Evolutionary conservation across 2,888 invertebrate species (phyloP).

Genomic region (Magallana nippona): DNA sequence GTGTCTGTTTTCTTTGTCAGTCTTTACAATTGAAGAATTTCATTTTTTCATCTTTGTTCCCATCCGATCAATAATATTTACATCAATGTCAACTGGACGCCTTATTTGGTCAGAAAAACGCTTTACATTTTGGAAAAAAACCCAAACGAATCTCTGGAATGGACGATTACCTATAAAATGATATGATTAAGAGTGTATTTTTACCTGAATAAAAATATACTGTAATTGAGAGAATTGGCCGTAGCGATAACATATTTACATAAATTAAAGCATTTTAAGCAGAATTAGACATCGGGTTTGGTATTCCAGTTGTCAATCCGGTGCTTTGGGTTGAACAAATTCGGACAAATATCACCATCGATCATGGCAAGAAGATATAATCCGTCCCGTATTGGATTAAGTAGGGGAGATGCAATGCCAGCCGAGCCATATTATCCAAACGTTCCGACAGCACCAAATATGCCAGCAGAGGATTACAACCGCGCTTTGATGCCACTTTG

Average conservation of each 20-base stretch:
- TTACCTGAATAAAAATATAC: too few relatives aligned
- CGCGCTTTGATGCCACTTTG: not conserved
- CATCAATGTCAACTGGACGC: slow-evolving; percentile 8
- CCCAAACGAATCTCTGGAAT: too few relatives aligned
- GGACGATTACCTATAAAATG: too few relatives aligned
- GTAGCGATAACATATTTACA: too few relatives aligned
- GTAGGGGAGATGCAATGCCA: slow-evolving; percentile 10
- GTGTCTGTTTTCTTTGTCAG: not conserved
- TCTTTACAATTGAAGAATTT: not conserved
- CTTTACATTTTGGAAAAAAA: not conserved
- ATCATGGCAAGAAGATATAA: slow-evolving; percentile 6
- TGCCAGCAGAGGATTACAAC: not conserved
- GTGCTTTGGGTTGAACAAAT: too few relatives aligned
- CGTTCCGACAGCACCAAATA: not conserved
- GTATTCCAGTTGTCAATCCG: not conserved
- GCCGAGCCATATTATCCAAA: not conserved
- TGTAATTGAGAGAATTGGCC: too few relatives aligned
- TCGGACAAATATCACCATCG: not conserved
- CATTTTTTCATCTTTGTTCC: not conserved
- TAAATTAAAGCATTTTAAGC: too few relatives aligned
- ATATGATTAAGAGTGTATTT: too few relatives aligned
- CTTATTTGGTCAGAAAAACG: slow-evolving; percentile 25
- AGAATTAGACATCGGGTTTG: not conserved
- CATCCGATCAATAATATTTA: slow-evolving; percentile 28
- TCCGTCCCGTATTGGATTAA: slow-evolving; percentile 8